These are phyloP conservation scores for Stichopus chloronotus DNA, from an alignment of 35 echinoderm and acorn worm genomes.

Conservation along the genomic window DNA sequence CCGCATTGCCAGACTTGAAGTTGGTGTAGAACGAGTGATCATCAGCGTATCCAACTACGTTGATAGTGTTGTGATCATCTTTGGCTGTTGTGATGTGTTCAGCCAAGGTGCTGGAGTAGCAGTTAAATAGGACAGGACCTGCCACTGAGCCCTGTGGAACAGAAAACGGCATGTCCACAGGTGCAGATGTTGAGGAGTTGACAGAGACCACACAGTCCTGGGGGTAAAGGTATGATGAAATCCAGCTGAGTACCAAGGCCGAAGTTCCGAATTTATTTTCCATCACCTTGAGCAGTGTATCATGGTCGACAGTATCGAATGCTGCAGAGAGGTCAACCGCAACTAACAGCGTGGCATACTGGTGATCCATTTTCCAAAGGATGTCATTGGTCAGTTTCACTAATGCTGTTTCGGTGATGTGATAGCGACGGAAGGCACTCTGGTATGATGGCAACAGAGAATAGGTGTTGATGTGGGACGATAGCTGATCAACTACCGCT, in stretches of 20 bases:
- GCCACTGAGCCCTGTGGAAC: neutral
- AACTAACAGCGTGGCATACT: neutral
- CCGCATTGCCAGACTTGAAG: neutral
- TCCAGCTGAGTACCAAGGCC: neutral
- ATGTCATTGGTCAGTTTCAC: neutral
- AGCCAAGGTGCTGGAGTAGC: neutral
- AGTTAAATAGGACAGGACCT: slow-evolving; percentile 5
- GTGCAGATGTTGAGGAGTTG: neutral
- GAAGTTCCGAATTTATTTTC: neutral
- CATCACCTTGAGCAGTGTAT: neutral
- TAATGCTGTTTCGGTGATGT: slow-evolving; percentile 25
- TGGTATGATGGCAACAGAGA: neutral
- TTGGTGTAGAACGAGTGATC: neutral
- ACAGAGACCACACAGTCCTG: neutral
- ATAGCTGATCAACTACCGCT: slow-evolving; percentile 17
- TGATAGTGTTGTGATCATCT: neutral
- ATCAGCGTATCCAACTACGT: slow-evolving; percentile 24
- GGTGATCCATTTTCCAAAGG: slow-evolving; percentile 1
- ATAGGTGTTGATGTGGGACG: neutral
- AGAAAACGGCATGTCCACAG: neutral
- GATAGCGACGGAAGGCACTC: neutral
- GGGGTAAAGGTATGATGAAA: neutral
- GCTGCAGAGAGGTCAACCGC: neutral
- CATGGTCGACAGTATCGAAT: slow-evolving; percentile 8
- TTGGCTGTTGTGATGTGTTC: neutral